Evolutionary conservation across 2,113 vertebrate species (phyloP).

Genomic region (Colius striatus): DNA sequence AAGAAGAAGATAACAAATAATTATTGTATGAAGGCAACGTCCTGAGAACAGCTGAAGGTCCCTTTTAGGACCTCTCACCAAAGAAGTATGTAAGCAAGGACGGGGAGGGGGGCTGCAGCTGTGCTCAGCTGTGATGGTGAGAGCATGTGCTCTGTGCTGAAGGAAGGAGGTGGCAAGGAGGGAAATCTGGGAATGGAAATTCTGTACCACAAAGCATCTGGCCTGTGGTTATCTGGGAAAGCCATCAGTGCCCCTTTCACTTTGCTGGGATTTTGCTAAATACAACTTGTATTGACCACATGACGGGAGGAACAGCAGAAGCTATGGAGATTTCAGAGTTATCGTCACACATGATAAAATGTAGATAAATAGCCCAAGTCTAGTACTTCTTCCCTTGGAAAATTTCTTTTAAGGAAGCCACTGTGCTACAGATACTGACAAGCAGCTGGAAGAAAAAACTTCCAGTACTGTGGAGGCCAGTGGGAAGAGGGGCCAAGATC

Average conservation of each 20-base stretch:
- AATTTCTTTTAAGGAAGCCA: constrained; percentile 10
- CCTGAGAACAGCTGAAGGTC: background rate
- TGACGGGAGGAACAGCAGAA: background rate
- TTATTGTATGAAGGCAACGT: background rate
- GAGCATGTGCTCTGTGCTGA: rapidly evolving
- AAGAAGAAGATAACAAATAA: background rate
- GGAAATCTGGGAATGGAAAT: background rate
- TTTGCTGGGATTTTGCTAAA: background rate
- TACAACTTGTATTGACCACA: background rate
- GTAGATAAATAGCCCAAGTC: background rate
- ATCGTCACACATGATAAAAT: background rate
- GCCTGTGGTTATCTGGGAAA: background rate
- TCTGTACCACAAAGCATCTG: background rate
- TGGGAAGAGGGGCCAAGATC: constrained; percentile 9
- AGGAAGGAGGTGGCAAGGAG: background rate
- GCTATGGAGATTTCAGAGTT: background rate
- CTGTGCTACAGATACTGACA: constrained; percentile 40
- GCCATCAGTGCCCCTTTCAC: background rate
- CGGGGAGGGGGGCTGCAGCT: background rate
- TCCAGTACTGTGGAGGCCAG: background rate
- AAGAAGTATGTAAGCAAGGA: rapidly evolving
- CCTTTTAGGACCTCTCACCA: background rate
- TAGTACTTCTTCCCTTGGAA: background rate
- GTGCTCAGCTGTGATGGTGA: rapidly evolving
- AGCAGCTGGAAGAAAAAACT: constrained; percentile 30